These are phyloP conservation scores for Muricea muricata DNA, from an alignment of 92 coral and sea anemone genomes.

Conservation along the genomic window DNA sequence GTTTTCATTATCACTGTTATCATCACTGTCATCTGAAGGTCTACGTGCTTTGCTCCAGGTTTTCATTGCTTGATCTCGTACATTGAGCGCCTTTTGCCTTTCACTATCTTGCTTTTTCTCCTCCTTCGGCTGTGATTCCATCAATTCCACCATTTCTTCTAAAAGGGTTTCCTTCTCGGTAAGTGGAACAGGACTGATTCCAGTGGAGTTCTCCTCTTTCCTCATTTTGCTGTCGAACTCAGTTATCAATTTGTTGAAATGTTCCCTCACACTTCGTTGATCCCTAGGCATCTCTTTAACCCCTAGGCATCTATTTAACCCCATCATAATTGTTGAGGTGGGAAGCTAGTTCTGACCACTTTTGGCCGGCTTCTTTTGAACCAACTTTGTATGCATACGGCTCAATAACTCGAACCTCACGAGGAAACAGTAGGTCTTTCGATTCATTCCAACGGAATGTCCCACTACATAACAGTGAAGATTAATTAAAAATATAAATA, in stretches of 20 bases:
- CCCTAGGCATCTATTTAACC: neutral
- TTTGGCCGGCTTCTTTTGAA: neutral
- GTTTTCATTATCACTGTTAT: neutral
- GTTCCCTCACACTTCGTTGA: neutral
- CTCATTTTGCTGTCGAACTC: neutral
- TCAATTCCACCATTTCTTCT: neutral
- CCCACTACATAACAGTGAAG: conserved; percentile 40
- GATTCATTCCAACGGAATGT: conserved; percentile 44
- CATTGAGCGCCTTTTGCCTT: neutral
- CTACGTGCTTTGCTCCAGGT: neutral
- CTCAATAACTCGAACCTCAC: neutral
- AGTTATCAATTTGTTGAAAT: neutral
- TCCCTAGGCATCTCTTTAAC: too few relatives aligned
- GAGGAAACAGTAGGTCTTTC: conserved; percentile 26
- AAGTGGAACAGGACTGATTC: neutral
- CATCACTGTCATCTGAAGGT: neutral
- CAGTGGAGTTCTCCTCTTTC: neutral
- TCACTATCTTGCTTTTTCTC: neutral
- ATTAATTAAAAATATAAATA: too few relatives aligned
- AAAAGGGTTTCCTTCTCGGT: neutral
- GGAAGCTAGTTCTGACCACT: neutral
- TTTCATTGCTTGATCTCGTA: neutral
- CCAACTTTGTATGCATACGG: neutral
- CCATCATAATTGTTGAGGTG: neutral
- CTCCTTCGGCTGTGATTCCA: neutral